Evolutionary conservation across 2,888 invertebrate species (phyloP).

Genomic region (Diaphora mendica): DNA sequence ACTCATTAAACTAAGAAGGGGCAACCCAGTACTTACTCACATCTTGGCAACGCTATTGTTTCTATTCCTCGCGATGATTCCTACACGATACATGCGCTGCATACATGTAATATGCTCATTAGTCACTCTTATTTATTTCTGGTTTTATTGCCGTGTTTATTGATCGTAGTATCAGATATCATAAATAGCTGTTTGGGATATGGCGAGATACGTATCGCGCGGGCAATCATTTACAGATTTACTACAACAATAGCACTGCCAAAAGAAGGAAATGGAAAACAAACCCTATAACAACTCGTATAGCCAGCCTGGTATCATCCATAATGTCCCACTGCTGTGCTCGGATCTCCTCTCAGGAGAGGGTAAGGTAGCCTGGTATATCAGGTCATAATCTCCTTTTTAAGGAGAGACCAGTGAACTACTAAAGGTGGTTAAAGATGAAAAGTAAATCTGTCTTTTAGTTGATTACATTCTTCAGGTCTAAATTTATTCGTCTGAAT

Average conservation of each 20-base stretch:
- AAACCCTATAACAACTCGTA: too few relatives aligned
- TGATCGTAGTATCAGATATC: constrained; percentile 37
- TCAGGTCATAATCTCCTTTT: too few relatives aligned
- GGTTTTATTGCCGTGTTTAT: constrained; percentile 54
- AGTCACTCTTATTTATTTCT: constrained; percentile 63
- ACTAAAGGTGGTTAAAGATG: too few relatives aligned
- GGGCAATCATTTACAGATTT: neutral
- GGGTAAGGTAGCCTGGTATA: too few relatives aligned
- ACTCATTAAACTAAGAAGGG: constrained; percentile 44
- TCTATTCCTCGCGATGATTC: constrained; percentile 71
- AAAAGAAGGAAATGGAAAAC: too few relatives aligned
- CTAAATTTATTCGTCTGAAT: neutral
- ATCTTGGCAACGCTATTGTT: constrained; percentile 66
- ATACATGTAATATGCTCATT: constrained; percentile 53
- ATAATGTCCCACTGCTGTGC: too few relatives aligned
- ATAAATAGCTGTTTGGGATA: constrained; percentile 28
- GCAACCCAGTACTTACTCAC: constrained; percentile 63
- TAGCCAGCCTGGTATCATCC: too few relatives aligned
- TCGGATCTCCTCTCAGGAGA: too few relatives aligned
- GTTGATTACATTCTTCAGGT: neutral
- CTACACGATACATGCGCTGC: constrained; percentile 29
- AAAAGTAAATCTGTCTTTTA: neutral
- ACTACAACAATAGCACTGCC: too few relatives aligned
- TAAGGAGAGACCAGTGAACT: too few relatives aligned
- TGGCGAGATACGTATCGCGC: neutral